Percentiles rank a stretch among this genome's conserved stretches.
These are phyloP conservation scores for Ophthalmolycus amberensis DNA, from an alignment of 2,113 vertebrate genomes.

Conservation along the genomic window DNA sequence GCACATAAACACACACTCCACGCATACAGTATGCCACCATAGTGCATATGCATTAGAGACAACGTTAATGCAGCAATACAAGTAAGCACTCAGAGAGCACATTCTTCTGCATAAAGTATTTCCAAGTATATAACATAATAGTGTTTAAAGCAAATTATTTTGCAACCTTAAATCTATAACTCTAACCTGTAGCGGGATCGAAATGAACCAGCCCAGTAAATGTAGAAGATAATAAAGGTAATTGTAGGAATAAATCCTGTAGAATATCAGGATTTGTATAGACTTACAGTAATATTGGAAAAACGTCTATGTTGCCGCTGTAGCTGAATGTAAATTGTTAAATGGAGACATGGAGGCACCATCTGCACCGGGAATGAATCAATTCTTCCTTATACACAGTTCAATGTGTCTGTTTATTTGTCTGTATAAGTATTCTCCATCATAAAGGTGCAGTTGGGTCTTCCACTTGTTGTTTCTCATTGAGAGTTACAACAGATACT, in stretches of 20 bases:
- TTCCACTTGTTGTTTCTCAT: conserved; percentile 4
- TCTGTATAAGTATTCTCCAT: neutral
- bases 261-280: no score
- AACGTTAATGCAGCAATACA: neutral
- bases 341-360: neutral
- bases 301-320: no score
- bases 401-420: neutral
- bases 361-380: neutral
- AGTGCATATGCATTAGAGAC: neutral
- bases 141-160: neutral
- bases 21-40: no score
- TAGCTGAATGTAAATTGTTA: neutral
- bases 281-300: no score
- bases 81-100: neutral
- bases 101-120: no score
- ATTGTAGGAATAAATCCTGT: no score
- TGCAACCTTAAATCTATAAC: no score
- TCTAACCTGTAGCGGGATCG: no score
- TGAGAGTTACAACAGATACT: neutral
- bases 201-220: no score
- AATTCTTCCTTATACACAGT: neutral
- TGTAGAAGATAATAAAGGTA: no score
- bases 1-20: neutral
- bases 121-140: neutral
- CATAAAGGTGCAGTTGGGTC: neutral